Evolutionary conservation across 2,888 invertebrate species (phyloP).

Genomic region (Parnassius glacialis): DNA sequence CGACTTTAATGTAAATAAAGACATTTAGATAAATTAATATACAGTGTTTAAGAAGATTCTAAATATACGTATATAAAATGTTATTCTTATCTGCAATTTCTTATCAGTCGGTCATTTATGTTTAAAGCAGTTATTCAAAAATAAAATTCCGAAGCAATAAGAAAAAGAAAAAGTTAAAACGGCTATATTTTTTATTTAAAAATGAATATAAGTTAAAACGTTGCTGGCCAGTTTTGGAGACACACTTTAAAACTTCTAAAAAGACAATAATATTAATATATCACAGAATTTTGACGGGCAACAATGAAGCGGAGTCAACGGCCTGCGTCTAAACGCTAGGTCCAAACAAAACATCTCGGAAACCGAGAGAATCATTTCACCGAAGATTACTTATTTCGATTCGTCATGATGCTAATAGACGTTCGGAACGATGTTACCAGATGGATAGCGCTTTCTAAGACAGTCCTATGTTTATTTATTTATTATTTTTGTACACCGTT

Average conservation of each 20-base stretch:
- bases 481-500: no score
- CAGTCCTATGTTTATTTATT: background rate
- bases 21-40: no score
- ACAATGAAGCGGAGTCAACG: background rate
- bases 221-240: background rate
- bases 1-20: no score
- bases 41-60: no score
- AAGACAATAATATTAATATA: no score
- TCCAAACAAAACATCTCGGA: slow-evolving; percentile 36
- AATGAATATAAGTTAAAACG: background rate
- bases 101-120: background rate
- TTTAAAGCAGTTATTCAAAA: background rate
- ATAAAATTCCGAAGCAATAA: slow-evolving; percentile 1
- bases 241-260: background rate
- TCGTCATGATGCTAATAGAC: slow-evolving; percentile 60
- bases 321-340: slow-evolving; percentile 31
- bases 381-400: slow-evolving; percentile 53
- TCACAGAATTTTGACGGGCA: background rate
- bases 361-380: slow-evolving; percentile 41
- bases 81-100: no score
- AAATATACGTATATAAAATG: no score
- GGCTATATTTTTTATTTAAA: background rate
- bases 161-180: background rate
- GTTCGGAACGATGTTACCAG: slow-evolving; percentile 33
- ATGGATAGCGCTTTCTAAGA: background rate